Evolutionary conservation across 2,888 invertebrate genomes (phyloP).

Genomic region (Nezara viridula): DNA sequence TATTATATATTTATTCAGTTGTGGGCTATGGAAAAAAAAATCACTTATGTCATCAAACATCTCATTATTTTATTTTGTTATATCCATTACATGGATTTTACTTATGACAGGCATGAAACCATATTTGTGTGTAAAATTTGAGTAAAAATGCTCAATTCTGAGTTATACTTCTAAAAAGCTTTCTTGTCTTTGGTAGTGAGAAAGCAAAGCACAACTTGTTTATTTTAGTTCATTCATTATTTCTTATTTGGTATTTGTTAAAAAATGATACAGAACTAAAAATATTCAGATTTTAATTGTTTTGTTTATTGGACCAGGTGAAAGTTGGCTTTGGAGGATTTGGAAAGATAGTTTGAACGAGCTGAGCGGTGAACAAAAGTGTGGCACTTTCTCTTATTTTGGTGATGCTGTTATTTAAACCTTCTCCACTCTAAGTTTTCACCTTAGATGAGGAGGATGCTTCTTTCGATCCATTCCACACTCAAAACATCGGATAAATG

Average conservation of each 20-base stretch:
- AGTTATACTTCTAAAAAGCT: no score
- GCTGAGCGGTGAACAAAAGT: slow-evolving; percentile 96
- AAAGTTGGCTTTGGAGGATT: slow-evolving; percentile 91
- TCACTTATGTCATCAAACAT: background rate
- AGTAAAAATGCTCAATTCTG: no score
- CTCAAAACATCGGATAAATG: slow-evolving; percentile 98
- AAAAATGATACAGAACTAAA: background rate
- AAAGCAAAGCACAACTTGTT: no score
- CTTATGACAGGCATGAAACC: no score
- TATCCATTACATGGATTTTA: no score
- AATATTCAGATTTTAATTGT: background rate
- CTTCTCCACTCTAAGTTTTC: slow-evolving; percentile 98
- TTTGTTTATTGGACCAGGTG: slow-evolving; percentile 69
- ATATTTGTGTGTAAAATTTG: no score
- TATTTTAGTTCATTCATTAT: no score
- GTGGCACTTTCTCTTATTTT: slow-evolving; percentile 96
- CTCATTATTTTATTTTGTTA: no score
- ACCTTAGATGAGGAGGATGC: slow-evolving; percentile 99
- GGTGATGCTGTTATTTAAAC: slow-evolving; percentile 96
- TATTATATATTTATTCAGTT: background rate
- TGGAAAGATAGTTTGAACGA: slow-evolving; percentile 98
- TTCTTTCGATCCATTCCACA: slow-evolving; percentile 96
- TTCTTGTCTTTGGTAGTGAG: no score
- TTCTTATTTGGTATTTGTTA: no score
- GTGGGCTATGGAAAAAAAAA: background rate